Percentiles rank a stretch among this genome's conserved stretches.
Conservation (phyloP, 2,888 invertebrate genomes). For the Dryomyza anilis region DNA sequence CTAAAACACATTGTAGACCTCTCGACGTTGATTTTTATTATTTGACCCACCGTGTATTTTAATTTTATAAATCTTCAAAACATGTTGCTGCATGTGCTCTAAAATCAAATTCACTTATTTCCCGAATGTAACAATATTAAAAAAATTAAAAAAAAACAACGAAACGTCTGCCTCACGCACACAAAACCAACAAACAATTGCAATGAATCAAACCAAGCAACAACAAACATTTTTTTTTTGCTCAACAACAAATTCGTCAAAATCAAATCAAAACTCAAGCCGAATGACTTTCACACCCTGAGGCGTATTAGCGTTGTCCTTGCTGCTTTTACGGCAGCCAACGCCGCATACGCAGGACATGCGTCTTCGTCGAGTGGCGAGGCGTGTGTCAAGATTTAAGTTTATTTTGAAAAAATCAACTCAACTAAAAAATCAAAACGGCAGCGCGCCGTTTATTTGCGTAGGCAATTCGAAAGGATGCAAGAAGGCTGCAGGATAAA, state of each 20-base stretch:
- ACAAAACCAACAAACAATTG: conserved; percentile 7
- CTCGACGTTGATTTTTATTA: no score
- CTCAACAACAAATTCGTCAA: conserved; percentile 11
- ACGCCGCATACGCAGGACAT: conserved; percentile 33
- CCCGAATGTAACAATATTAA: conserved; percentile 7
- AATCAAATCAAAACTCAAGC: conserved; percentile 11
- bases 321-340: conserved; percentile 21
- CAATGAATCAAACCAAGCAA: background rate
- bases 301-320: conserved; percentile 52
- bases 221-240: background rate
- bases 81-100: no score
- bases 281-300: conserved; percentile 56
- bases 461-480: conserved; percentile 3
- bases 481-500: conserved; percentile 9
- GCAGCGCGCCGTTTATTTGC: background rate
- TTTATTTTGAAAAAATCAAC: conserved; percentile 15
- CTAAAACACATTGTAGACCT: no score
- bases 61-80: no score
- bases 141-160: background rate
- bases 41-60: no score
- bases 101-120: conserved; percentile 3
- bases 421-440: conserved; percentile 10
- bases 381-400: conserved; percentile 23
- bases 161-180: background rate
- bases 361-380: conserved; percentile 24